Evolutionary conservation across 2,797 vertebrate species (phyloP), one percentile per base, ranked within the genome.

Genomic region (Oreochromis grahami): DNA sequence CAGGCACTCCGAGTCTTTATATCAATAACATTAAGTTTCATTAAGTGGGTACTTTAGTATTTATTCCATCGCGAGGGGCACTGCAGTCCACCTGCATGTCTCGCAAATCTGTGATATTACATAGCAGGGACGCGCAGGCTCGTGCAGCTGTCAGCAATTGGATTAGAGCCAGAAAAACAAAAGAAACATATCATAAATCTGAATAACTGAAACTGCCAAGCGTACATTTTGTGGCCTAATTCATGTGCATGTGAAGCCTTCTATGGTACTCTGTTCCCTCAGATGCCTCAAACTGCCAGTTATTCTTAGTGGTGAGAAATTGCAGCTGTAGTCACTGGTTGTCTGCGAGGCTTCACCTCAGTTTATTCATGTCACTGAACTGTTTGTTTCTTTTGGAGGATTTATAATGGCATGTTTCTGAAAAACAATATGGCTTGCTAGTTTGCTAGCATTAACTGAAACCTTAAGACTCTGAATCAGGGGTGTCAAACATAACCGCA

Each of bases 71-170:
- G 3, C 7, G 3, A 78, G 51, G 68, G 19, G 56, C 52, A 65
- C 19, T 5, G 15, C 34, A 68, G 55, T 17, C 10, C 52, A 56
- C 36, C 80, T 58, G 78, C 29, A 58, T 65, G 10, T 76, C 80
- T 84, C 26, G 24, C 51, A 56, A 78, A 85, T 3, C 1, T 68
- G 36, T 53, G 29, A 51, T 68, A 51, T 68, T 13, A 68, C 9
- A 88, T 38, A 60, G 58, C 32, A 83, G 79, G 83, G 84, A 83
- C 84, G 63, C 60, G 38, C 76, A 53, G 83, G 52, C 26, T 84
- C 72, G 53, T 45, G 63, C 48, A 82, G 8, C 79, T 38, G 80
- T 58, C 41, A 51, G 55, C 51, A 9, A 76, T 8, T 21, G 24
- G n/a, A 51, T 50, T n/a, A 50, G 4, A 80, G 21, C 51, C 12